phyloP scores from a whole-genome alignment of 2,888 invertebrate species.

The Drosophila koepferae region DNA sequence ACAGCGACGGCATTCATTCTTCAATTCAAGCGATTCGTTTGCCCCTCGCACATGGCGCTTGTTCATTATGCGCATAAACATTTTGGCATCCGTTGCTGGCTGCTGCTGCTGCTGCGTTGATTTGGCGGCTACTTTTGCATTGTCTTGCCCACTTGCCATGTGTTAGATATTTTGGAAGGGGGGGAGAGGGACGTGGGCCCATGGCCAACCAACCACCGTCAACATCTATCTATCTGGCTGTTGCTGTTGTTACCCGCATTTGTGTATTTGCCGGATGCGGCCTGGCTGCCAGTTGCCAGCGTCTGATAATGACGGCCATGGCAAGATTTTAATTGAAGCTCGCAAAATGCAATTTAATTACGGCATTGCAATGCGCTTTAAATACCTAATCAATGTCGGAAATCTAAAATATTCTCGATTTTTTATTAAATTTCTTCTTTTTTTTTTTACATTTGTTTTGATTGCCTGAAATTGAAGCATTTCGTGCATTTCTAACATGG shows the following conservation, averaged over 20 bases:
- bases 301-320: conserved; percentile 63
- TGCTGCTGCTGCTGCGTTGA: conserved; percentile 58
- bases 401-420: neutral
- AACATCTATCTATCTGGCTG: neutral
- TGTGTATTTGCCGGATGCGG: conserved; percentile 60
- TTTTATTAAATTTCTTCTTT: neutral
- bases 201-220: conserved; percentile 5
- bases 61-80: conserved; percentile 80
- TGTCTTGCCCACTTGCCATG: conserved; percentile 70
- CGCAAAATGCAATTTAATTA: conserved; percentile 44
- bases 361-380: conserved; percentile 7
- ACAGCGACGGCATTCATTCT: neutral
- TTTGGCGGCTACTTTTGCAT: conserved; percentile 73
- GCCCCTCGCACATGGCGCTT: conserved; percentile 49
- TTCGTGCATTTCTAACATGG: conserved; percentile 40
- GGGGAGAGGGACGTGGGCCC: neutral
- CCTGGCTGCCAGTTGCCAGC: conserved; percentile 54
- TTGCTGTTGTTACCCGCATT: conserved; percentile 57
- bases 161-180: conserved; percentile 63
- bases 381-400: neutral
- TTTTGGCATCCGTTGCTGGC: conserved; percentile 67
- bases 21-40: conserved; percentile 4
- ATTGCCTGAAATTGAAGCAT: neutral
- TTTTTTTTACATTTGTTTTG: neutral
- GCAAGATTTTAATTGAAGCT: conserved; percentile 55